A percentile compares a stretch with the other conserved stretches of the same genome.
Conservation (phyloP, 2,797 vertebrate species). For the Rhodeus uyekii region DNA sequence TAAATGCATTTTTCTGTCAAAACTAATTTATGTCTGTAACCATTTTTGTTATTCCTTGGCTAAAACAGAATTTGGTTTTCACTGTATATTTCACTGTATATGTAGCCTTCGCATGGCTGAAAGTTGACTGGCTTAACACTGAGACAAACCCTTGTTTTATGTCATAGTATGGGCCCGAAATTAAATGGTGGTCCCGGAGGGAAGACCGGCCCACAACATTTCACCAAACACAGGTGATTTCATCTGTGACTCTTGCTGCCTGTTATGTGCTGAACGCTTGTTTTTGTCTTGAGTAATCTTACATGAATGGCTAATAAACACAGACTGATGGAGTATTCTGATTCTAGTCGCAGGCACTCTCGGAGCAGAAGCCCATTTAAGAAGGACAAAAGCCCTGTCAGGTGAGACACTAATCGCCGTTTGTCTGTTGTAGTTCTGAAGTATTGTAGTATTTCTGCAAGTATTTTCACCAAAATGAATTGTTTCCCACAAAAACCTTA, state of each 20-base stretch:
- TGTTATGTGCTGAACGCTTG: conserved; percentile 44
- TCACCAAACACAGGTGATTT: conserved; percentile 84
- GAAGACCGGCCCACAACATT: conserved; percentile 86
- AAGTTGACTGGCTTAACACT: conserved; percentile 20
- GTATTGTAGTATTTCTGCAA: neutral
- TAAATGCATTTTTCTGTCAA: neutral
- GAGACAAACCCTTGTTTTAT: conserved; percentile 53
- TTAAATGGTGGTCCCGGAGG: conserved; percentile 87
- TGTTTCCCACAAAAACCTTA: neutral
- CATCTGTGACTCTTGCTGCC: conserved; percentile 34
- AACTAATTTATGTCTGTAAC: neutral
- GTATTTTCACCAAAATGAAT: neutral
- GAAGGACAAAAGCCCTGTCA: conserved; percentile 96
- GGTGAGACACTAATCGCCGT: conserved; percentile 72
- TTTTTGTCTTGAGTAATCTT: neutral
- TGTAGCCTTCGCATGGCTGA: conserved; percentile 9
- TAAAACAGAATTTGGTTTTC: neutral
- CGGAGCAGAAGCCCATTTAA: conserved; percentile 93
- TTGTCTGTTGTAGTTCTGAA: neutral
- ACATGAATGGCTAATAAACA: neutral
- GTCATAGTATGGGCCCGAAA: conserved; percentile 83
- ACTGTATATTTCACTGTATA: conserved; percentile 12
- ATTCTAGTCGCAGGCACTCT: conserved; percentile 80
- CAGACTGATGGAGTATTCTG: neutral
- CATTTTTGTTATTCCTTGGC: neutral